Percentiles rank a stretch among this genome's conserved stretches.
Conservation (phyloP, 1,140 invertebrate species). For the Meteorus sp. region DNA sequence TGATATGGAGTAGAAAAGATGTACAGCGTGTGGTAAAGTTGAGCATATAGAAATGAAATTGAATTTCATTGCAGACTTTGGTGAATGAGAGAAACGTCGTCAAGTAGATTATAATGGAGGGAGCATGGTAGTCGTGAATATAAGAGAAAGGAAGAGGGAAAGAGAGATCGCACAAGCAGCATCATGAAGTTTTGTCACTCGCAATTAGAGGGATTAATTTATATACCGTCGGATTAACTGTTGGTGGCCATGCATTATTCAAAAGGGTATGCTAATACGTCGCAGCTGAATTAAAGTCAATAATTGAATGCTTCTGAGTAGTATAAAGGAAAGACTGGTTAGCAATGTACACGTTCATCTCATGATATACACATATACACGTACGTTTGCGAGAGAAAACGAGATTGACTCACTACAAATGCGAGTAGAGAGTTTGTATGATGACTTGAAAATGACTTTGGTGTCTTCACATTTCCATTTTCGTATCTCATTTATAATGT, state of each 20-base stretch:
- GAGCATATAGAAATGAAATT: not conserved
- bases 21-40: no score
- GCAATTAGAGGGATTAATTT: slow-evolving; percentile 49
- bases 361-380: no score
- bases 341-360: no score
- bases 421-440: no score
- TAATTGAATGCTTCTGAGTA: slow-evolving; percentile 45
- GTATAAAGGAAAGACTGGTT: slow-evolving; percentile 23
- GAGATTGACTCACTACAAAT: no score
- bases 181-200: slow-evolving; percentile 43
- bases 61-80: not conserved
- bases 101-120: slow-evolving; percentile 15
- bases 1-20: no score
- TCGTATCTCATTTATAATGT: no score
- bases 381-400: no score
- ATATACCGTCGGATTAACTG: slow-evolving; percentile 50
- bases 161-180: slow-evolving; percentile 17
- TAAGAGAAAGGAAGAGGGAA: no score
- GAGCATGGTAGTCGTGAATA: no score
- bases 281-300: slow-evolving; percentile 46
- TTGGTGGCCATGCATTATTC: slow-evolving; percentile 49
- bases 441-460: no score
- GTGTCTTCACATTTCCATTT: no score
- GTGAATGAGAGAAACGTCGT: slow-evolving; percentile 13
- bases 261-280: slow-evolving; percentile 44